Conservation (phyloP, 2,797 vertebrate genomes). For the Heliangelus exortis region DNA sequence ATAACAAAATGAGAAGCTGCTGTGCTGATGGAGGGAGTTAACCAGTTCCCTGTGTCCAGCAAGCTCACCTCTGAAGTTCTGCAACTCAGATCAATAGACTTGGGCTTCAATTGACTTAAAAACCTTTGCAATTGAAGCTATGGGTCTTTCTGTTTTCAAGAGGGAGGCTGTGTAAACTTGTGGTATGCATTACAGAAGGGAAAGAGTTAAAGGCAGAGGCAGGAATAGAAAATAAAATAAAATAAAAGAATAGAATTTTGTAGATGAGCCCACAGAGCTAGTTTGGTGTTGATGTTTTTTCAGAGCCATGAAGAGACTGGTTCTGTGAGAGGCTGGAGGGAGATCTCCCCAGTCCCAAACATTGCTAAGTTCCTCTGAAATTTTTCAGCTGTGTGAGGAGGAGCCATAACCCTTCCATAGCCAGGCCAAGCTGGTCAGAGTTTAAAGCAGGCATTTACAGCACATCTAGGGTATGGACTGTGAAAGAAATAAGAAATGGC, state of each 20-base stretch:
- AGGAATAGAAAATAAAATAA: not conserved
- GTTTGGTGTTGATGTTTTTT: not conserved
- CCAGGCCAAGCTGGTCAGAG: not conserved
- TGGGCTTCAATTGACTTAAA: slow-evolving; percentile 27
- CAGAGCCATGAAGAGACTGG: not conserved
- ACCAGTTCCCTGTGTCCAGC: not conserved
- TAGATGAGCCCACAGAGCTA: not conserved
- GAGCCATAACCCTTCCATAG: not conserved
- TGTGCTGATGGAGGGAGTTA: slow-evolving; percentile 43
- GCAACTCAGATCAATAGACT: slow-evolving; percentile 4
- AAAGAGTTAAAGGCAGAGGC: not conserved
- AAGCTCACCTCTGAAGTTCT: slow-evolving; percentile 2
- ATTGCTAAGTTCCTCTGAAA: not conserved
- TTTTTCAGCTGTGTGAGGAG: not conserved
- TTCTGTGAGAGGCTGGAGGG: not conserved
- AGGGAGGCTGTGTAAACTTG: not conserved
- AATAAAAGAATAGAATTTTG: not conserved
- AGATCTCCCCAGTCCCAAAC: not conserved
- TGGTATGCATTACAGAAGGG: not conserved
- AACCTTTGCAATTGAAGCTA: not conserved
- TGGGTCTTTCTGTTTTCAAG: not conserved
- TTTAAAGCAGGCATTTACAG: not conserved
- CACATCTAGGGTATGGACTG: not conserved
- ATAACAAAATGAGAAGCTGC: slow-evolving; percentile 52
- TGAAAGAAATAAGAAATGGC: not conserved